These are phyloP conservation scores for Microtus pennsylvanicus DNA, from an alignment of 2,113 vertebrate genomes.

Conservation along the genomic window DNA sequence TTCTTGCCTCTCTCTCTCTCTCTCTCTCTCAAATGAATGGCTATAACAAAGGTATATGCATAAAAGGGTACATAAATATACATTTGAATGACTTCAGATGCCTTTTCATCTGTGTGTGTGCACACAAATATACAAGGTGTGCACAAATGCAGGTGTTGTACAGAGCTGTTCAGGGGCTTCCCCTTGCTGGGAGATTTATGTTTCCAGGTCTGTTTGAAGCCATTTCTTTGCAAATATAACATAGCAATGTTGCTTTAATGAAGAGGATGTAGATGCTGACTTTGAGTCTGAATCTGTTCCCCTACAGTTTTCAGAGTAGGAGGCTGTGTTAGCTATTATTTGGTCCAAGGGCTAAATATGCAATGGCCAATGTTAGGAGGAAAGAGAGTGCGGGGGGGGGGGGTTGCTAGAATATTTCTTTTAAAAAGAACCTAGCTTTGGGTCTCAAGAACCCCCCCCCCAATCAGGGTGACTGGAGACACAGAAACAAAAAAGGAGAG, in stretches of 20 bases:
- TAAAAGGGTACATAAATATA: constrained; percentile 64
- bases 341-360: constrained; percentile 66
- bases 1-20: background rate
- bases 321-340: constrained; percentile 64
- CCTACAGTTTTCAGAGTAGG: constrained; percentile 69
- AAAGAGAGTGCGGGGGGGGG: background rate
- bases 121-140: constrained; percentile 51
- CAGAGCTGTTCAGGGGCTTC: constrained; percentile 37
- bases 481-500: background rate
- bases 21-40: constrained; percentile 59
- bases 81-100: constrained; percentile 69
- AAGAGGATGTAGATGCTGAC: constrained; percentile 69
- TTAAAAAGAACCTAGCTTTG: constrained; percentile 51
- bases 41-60: constrained; percentile 57
- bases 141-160: constrained; percentile 51
- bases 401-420: constrained; percentile 5
- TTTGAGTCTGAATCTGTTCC: constrained; percentile 68
- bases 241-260: constrained; percentile 62
- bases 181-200: constrained; percentile 44
- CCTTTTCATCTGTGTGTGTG: constrained; percentile 55
- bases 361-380: constrained; percentile 57
- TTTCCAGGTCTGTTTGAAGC: constrained; percentile 71
- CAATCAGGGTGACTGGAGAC: constrained; percentile 26
- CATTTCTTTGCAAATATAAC: constrained; percentile 76
- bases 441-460: constrained; percentile 17